Evolutionary conservation across 1,140 invertebrate genomes (phyloP).

Genomic region (Drosophila kanapiae): DNA sequence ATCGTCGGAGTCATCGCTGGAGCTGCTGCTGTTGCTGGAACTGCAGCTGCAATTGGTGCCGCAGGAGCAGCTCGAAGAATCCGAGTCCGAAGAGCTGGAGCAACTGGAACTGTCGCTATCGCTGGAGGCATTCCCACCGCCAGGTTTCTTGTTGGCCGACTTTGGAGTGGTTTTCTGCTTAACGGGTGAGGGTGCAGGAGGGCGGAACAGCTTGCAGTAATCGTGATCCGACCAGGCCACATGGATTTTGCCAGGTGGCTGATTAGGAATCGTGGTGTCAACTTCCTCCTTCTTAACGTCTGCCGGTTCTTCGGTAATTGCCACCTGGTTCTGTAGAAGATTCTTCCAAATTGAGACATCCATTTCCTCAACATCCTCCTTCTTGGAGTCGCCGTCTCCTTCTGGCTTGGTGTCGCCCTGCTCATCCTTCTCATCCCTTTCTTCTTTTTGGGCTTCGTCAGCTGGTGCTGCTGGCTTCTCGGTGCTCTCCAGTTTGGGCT

Average conservation of each 20-base stretch:
- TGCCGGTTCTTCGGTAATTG: constrained; percentile 85
- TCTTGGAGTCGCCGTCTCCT: constrained; percentile 14
- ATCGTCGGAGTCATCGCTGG: constrained; percentile 87
- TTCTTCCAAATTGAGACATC: constrained; percentile 92
- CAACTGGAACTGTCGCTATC: constrained; percentile 89
- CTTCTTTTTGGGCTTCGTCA: neutral
- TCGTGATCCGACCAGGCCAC: constrained; percentile 89
- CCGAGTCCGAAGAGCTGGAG: constrained; percentile 86
- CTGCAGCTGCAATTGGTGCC: constrained; percentile 89
- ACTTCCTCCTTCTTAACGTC: constrained; percentile 66
- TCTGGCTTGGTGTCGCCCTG: constrained; percentile 6
- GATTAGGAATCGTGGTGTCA: constrained; percentile 48
- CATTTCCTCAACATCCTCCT: constrained; percentile 25
- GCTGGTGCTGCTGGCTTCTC: neutral
- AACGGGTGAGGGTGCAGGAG: constrained; percentile 44
- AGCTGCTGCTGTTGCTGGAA: constrained; percentile 89
- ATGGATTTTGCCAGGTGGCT: constrained; percentile 85
- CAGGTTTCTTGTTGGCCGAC: constrained; percentile 18
- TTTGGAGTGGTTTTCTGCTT: constrained; percentile 25
- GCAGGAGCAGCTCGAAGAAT: constrained; percentile 89
- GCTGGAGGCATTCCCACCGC: constrained; percentile 87
- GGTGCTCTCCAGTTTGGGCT: constrained; percentile 24
- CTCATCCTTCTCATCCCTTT: neutral
- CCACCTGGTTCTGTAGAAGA: constrained; percentile 85
- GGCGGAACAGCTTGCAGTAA: constrained; percentile 86